Conservation (phyloP, 2,797 vertebrate genomes). For the Pempheris klunzingeri region DNA sequence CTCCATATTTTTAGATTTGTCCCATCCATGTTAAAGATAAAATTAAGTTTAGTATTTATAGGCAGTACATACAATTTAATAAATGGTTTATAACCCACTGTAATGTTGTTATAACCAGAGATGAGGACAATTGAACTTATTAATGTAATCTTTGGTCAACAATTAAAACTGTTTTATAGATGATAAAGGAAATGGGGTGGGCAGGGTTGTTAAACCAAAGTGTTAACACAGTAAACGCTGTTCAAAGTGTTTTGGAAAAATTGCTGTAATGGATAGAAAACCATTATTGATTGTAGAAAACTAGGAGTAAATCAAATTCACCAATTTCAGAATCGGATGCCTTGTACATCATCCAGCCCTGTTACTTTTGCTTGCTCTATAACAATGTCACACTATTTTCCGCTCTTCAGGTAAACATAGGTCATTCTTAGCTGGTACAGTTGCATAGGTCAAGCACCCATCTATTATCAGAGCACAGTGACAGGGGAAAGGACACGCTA, state of each 20-base stretch:
- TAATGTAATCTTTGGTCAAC: no score
- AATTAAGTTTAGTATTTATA: no score
- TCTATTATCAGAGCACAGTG: conserved; percentile 25
- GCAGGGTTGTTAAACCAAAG: no score
- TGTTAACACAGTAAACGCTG: no score
- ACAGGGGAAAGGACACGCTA: conserved; percentile 5
- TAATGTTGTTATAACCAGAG: no score
- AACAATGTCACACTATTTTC: conserved; percentile 9
- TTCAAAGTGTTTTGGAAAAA: not conserved
- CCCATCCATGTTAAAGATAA: no score
- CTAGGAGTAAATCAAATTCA: not conserved
- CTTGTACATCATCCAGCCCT: not conserved
- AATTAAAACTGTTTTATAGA: no score
- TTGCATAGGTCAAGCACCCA: conserved; percentile 27
- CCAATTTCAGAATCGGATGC: not conserved
- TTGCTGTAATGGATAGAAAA: not conserved
- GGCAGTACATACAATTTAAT: no score
- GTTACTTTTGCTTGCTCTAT: conserved; percentile 2
- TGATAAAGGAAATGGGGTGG: no score
- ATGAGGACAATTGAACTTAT: no score
- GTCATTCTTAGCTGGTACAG: conserved; percentile 20
- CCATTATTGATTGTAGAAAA: not conserved
- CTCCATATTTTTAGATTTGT: no score
- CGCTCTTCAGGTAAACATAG: conserved; percentile 20
- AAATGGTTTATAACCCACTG: no score